A percentile compares a stretch with the other conserved stretches of the same genome.
These are phyloP conservation scores for Cheilosia vernalis DNA, from an alignment of 2,888 invertebrate species.

Conservation along the genomic window DNA sequence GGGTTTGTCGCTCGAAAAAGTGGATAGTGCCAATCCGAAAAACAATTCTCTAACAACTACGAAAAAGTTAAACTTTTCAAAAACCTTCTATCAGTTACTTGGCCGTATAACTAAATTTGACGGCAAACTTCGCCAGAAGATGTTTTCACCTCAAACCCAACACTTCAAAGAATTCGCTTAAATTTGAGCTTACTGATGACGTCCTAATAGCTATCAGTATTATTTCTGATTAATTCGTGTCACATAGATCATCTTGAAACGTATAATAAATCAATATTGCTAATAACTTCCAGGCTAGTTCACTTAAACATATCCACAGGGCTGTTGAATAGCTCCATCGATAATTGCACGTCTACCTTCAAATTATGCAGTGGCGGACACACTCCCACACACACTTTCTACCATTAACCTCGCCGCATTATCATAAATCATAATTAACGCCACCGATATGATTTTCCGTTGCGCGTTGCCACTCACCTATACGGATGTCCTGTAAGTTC, in stretches of 20 bases:
- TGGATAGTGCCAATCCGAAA: no score
- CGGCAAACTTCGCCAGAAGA: no score
- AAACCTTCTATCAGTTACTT: no score
- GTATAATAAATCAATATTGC: neutral
- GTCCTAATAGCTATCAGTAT: no score
- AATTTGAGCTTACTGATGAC: neutral
- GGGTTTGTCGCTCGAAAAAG: no score
- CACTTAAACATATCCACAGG: neutral
- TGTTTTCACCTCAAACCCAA: no score
- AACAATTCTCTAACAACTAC: no score
- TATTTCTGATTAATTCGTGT: neutral
- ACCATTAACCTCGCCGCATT: slow-evolving; percentile 13
- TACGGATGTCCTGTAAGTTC: slow-evolving; percentile 1
- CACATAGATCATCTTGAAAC: neutral
- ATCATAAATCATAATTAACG: slow-evolving; percentile 31
- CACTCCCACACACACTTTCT: neutral
- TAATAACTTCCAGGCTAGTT: neutral
- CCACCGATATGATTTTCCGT: slow-evolving; percentile 21
- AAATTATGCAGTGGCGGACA: neutral
- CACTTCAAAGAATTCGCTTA: no score
- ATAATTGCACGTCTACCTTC: slow-evolving; percentile 8
- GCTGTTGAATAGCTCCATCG: neutral
- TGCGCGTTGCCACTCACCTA: neutral
- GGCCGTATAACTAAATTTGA: no score
- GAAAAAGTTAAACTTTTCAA: no score